A percentile compares a stretch with the other conserved stretches of the same genome.
These are phyloP conservation scores for Toxotes lorentzi DNA, from an alignment of 2,797 vertebrate species.

Conservation along the genomic window DNA sequence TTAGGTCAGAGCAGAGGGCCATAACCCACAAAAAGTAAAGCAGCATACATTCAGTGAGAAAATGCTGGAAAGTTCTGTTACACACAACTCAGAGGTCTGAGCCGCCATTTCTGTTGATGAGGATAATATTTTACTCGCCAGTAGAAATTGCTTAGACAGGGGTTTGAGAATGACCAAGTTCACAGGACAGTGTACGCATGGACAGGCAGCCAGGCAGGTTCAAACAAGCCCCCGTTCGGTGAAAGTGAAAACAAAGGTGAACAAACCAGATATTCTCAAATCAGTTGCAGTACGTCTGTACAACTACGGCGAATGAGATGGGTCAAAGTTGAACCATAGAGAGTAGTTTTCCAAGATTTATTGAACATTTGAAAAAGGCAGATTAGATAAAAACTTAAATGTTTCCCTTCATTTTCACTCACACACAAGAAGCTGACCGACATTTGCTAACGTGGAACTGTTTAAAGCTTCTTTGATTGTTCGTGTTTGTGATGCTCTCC, in stretches of 20 bases:
- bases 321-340: background rate
- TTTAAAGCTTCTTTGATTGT: background rate
- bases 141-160: slow-evolving; percentile 31
- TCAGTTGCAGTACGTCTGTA: background rate
- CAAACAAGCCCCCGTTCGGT: slow-evolving; percentile 6
- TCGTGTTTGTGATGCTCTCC: background rate
- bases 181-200: background rate
- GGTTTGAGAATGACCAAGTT: background rate
- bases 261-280: slow-evolving; percentile 11
- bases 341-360: background rate
- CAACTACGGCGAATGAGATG: background rate
- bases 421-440: background rate
- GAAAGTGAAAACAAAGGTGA: slow-evolving; percentile 6
- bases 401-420: background rate
- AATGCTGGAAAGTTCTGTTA: slow-evolving; percentile 1
- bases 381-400: background rate
- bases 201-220: slow-evolving; percentile 13
- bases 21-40: slow-evolving; percentile 23
- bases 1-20: slow-evolving; percentile 30
- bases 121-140: slow-evolving; percentile 21
- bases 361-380: background rate
- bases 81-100: slow-evolving; percentile 2
- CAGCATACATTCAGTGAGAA: slow-evolving; percentile 21
- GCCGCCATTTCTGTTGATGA: slow-evolving; percentile 30
- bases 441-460: background rate